A percentile compares a stretch with the other conserved stretches of the same genome.
These are phyloP conservation scores for Atrichornis clamosus DNA, from an alignment of 2,113 vertebrate genomes.

Conservation along the genomic window DNA sequence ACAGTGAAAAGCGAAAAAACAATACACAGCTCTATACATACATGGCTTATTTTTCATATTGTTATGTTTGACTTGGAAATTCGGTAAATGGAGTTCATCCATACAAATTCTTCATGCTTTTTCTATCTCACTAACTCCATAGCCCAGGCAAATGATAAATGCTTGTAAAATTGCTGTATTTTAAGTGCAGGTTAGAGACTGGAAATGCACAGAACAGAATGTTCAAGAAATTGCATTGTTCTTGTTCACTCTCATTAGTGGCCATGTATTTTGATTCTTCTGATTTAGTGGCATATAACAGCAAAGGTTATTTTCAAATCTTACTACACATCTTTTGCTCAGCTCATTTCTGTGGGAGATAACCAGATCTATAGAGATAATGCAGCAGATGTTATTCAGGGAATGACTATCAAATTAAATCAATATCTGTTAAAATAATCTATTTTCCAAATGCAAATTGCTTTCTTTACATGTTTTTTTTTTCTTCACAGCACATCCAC, in stretches of 20 bases:
- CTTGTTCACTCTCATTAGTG: slow-evolving; percentile 12
- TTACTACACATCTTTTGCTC: not conserved
- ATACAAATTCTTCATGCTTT: slow-evolving; percentile 1
- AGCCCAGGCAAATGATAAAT: slow-evolving; percentile 41
- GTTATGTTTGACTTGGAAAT: slow-evolving; percentile 10
- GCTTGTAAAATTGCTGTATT: not conserved
- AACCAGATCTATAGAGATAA: slow-evolving; percentile 36
- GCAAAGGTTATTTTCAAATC: slow-evolving; percentile 39
- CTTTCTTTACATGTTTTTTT: not conserved
- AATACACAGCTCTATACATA: not conserved
- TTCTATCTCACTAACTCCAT: slow-evolving; percentile 24
- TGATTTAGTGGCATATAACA: slow-evolving; percentile 24
- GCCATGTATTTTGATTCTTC: not conserved
- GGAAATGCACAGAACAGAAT: slow-evolving; percentile 22
- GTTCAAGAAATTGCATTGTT: slow-evolving; percentile 2
- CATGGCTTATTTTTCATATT: not conserved
- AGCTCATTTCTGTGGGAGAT: not conserved
- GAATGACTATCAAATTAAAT: slow-evolving; percentile 7
- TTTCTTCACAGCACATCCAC: not conserved
- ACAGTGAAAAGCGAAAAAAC: not conserved
- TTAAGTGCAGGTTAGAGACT: slow-evolving; percentile 10
- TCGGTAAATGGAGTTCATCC: slow-evolving; percentile 8
- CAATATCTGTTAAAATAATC: slow-evolving; percentile 22
- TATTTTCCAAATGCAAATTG: slow-evolving; percentile 18
- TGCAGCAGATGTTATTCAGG: slow-evolving; percentile 21